Evolutionary conservation across 2,113 vertebrate species (phyloP).

Genomic region (Eretmochelys imbricata): DNA sequence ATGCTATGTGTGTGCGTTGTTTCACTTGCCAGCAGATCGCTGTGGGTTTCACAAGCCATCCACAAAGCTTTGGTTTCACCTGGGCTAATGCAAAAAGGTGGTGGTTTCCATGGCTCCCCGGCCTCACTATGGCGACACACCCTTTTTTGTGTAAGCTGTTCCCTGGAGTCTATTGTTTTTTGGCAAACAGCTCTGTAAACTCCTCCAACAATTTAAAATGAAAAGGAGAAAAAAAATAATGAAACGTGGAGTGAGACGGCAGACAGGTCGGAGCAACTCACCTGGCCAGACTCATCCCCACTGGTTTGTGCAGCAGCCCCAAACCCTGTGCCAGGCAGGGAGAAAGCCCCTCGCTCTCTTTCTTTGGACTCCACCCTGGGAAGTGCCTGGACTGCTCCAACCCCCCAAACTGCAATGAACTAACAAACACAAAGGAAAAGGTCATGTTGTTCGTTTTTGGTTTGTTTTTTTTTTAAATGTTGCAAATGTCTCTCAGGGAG

Average conservation of each 20-base stretch:
- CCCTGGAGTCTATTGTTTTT: constrained; percentile 82
- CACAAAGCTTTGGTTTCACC: constrained; percentile 73
- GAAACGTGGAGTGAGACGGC: constrained; percentile 34
- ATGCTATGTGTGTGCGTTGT: not conserved
- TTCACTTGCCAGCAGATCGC: constrained; percentile 22
- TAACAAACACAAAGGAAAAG: constrained; percentile 68
- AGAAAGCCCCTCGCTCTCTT: not conserved
- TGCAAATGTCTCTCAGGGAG: constrained; percentile 70
- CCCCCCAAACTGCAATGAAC: constrained; percentile 39
- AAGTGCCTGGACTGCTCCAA: constrained; percentile 44
- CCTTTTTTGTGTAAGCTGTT: constrained; percentile 84
- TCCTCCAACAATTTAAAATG: constrained; percentile 80
- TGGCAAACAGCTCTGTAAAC: constrained; percentile 81
- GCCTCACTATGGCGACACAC: constrained; percentile 76
- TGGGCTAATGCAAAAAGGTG: constrained; percentile 76
- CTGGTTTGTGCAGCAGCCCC: not conserved
- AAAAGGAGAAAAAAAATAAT: constrained; percentile 53
- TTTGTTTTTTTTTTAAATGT: constrained; percentile 45
- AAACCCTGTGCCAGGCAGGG: not conserved
- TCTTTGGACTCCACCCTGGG: constrained; percentile 21
- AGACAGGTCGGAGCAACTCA: constrained; percentile 52
- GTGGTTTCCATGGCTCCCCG: constrained; percentile 81
- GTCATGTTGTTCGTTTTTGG: constrained; percentile 53
- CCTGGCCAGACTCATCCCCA: not conserved
- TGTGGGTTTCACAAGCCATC: constrained; percentile 54